A percentile compares a stretch with the other conserved stretches of the same genome.
These are phyloP conservation scores for Notocelia uddmanniana DNA, from an alignment of 2,888 invertebrate species.

Conservation along the genomic window DNA sequence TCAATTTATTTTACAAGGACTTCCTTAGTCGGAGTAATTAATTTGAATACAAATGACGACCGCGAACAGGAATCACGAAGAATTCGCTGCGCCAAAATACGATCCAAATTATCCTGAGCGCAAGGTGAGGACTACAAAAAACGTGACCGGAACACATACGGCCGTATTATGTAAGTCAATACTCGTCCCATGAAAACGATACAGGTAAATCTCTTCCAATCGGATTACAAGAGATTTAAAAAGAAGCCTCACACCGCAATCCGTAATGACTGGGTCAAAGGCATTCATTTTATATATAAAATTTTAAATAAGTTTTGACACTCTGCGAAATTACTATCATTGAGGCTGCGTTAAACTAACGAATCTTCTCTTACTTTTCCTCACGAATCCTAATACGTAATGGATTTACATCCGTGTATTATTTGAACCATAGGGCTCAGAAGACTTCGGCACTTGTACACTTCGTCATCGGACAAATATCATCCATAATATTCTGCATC, in stretches of 20 bases:
- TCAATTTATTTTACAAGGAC: slow-evolving; percentile 47
- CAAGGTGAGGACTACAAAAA: slow-evolving; percentile 38
- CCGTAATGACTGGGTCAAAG: slow-evolving; percentile 65
- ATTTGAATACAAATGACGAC: slow-evolving; percentile 56
- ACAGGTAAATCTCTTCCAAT: slow-evolving; percentile 61
- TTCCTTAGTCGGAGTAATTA: slow-evolving; percentile 63
- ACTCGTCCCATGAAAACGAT: slow-evolving; percentile 39
- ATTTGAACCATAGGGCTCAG: background rate
- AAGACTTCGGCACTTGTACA: background rate
- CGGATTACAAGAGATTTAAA: slow-evolving; percentile 64
- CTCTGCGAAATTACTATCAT: background rate
- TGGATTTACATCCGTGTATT: no score
- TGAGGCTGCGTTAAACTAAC: no score
- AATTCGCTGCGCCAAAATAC: slow-evolving; percentile 35
- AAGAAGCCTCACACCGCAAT: slow-evolving; percentile 59
- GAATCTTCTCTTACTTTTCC: no score
- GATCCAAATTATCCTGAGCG: slow-evolving; percentile 23
- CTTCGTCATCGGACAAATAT: background rate
- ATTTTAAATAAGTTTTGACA: background rate
- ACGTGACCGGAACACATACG: slow-evolving; percentile 41
- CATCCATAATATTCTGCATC: slow-evolving; percentile 1
- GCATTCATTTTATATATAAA: slow-evolving; percentile 55
- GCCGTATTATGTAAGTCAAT: slow-evolving; percentile 24
- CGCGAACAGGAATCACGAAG: slow-evolving; percentile 44
- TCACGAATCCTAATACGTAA: no score